Conservation (phyloP, 2,797 vertebrate genomes). For the Malurus splendens region DNA sequence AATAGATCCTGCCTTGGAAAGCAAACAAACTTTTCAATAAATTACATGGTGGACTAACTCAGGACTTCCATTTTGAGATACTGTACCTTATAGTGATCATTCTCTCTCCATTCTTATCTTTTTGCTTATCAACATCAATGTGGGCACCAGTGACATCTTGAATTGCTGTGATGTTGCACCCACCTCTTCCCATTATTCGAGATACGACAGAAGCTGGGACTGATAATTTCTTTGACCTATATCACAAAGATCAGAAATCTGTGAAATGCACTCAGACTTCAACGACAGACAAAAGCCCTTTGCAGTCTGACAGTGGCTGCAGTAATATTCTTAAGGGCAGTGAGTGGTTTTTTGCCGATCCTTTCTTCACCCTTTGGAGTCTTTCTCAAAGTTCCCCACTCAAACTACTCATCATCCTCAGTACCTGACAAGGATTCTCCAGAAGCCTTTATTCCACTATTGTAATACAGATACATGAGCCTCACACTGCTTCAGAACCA, state of each 20-base stretch:
- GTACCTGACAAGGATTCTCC: neutral
- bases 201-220: conserved; percentile 97
- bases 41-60: neutral
- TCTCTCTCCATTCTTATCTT: conserved; percentile 98
- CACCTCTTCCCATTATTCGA: conserved; percentile 97
- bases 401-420: neutral
- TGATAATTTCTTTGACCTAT: conserved; percentile 97
- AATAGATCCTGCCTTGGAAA: neutral
- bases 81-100: conserved; percentile 98
- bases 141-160: conserved; percentile 98
- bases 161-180: conserved; percentile 98
- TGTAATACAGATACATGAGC: neutral
- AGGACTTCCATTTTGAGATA: neutral
- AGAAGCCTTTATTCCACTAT: neutral
- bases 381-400: neutral
- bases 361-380: neutral
- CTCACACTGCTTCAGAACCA: neutral
- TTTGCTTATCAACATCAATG: conserved; percentile 98
- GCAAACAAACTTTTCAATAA: neutral
- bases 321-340: neutral
- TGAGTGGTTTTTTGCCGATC: neutral
- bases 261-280: neutral
- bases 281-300: neutral
- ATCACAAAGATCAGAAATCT: conserved; percentile 52
- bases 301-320: neutral